Evolutionary conservation across 2,888 invertebrate species (phyloP), one percentile per base, ranked within the genome.

Genomic region (Ceratothoa steindachneri): DNA sequence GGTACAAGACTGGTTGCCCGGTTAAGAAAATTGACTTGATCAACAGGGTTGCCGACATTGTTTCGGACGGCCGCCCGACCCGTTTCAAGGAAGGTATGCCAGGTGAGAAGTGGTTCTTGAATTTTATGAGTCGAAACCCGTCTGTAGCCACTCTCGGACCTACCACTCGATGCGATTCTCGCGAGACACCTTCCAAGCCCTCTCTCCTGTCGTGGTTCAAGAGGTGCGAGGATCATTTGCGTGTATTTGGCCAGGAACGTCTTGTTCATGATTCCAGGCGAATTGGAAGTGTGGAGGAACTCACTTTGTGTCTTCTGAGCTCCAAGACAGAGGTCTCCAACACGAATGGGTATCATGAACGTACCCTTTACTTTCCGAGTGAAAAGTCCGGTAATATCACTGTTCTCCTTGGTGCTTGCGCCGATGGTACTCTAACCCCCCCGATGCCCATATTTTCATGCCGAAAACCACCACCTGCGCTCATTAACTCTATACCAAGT

Each of bases 401-500:
- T 12, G 60, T 60, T 24, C 27, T 60, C 2, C 27, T 4, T 1
- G 60, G 60, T 12, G 60, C 60, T 24, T 22, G 60, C 27, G 60
- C 60, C 1, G 60, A 7, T 60, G 60, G 60, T 24, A 60, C 22
- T 60, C 24, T 60, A 24, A 60, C 60, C 24, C 22, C 60, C 12
- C 60, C 60, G 12, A 60, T 60, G 60, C 60, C 60, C n/a, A 24
- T 60, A 1, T 60, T 60, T 24, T 7, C 2, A 60, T 4, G 60
- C 24, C 7, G 60, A 1, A 60, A 60, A 60, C 60, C 60, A 24
- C 60, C 60, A 22, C 60, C 60, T 12, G n/a, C 60, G 12, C 22
- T 60, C 22, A 60, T 60, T 24, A 60, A 60, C 24, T 60, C 60
- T 3, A 60, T 60, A 22, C 60, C 60, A 15, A 60, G 60, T 60